Percentiles rank a stretch among this genome's conserved stretches.
phyloP scores from a whole-genome alignment of 2,888 invertebrate species.

The Stictocephala bisonia region DNA sequence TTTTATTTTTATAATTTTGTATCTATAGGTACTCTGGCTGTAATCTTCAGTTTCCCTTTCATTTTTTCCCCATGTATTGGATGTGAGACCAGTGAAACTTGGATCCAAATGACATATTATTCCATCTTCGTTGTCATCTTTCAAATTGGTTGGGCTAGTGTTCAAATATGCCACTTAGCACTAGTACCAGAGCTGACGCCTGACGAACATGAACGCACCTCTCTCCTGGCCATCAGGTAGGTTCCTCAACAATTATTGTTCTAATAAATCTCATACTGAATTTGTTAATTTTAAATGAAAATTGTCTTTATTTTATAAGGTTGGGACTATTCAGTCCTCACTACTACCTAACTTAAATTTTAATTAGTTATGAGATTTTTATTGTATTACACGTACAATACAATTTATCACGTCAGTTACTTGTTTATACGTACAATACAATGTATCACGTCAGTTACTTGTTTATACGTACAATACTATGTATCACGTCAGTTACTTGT shows the following conservation, averaged over 20 bases:
- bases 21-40: constrained; percentile 80
- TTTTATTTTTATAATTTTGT: too few species aligned
- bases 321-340: too few species aligned
- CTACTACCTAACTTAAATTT: neutral
- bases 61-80: constrained; percentile 83
- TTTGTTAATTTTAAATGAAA: constrained; percentile 46
- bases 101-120: constrained; percentile 81
- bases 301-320: constrained; percentile 21
- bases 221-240: constrained; percentile 56
- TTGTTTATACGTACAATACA: too few species aligned
- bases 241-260: too few species aligned
- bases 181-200: constrained; percentile 86
- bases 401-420: too few species aligned
- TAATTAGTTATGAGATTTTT: too few species aligned
- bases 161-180: constrained; percentile 93
- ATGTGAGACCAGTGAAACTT: constrained; percentile 72
- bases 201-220: constrained; percentile 76
- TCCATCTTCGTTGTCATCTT: constrained; percentile 83
- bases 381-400: too few species aligned
- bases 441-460: too few species aligned
- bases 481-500: too few species aligned
- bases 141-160: constrained; percentile 94
- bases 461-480: too few species aligned
- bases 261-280: neutral
- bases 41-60: constrained; percentile 85